These are phyloP conservation scores for Phortica magna DNA, from an alignment of 2,888 invertebrate species.

Conservation along the genomic window DNA sequence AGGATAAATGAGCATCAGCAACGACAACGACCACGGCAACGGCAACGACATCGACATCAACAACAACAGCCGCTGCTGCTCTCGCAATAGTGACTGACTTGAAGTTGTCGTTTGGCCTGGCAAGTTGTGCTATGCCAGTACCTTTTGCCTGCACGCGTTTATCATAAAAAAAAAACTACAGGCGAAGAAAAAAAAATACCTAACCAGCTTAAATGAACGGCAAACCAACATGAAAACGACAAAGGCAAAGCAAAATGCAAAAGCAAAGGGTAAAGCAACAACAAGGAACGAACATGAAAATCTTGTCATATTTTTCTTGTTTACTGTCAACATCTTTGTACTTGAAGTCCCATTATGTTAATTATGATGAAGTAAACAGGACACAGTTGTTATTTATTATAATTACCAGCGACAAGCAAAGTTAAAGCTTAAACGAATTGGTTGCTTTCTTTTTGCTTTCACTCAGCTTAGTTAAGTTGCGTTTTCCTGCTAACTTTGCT, in stretches of 20 bases:
- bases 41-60: neutral
- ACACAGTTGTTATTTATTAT: slow-evolving; percentile 72
- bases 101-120: neutral
- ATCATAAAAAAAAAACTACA: neutral
- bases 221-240: slow-evolving; percentile 4
- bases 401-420: slow-evolving; percentile 60
- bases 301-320: slow-evolving; percentile 72
- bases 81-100: neutral
- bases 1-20: slow-evolving; percentile 18
- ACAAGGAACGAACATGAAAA: slow-evolving; percentile 60
- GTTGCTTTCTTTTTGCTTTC: slow-evolving; percentile 44
- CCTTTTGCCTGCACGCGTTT: neutral
- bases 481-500: neutral
- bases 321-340: slow-evolving; percentile 72
- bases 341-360: slow-evolving; percentile 72
- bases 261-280: slow-evolving; percentile 28
- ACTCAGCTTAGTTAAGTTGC: neutral
- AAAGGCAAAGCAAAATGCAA: slow-evolving; percentile 16
- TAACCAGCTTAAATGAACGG: slow-evolving; percentile 49
- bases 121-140: neutral
- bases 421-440: slow-evolving; percentile 60
- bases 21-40: neutral
- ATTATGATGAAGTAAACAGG: slow-evolving; percentile 73
- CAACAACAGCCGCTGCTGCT: neutral
- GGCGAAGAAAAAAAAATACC: too few relatives aligned